Base-by-base conservation (phyloP, 2,888 invertebrate species). In the Arge pagana region DNA sequence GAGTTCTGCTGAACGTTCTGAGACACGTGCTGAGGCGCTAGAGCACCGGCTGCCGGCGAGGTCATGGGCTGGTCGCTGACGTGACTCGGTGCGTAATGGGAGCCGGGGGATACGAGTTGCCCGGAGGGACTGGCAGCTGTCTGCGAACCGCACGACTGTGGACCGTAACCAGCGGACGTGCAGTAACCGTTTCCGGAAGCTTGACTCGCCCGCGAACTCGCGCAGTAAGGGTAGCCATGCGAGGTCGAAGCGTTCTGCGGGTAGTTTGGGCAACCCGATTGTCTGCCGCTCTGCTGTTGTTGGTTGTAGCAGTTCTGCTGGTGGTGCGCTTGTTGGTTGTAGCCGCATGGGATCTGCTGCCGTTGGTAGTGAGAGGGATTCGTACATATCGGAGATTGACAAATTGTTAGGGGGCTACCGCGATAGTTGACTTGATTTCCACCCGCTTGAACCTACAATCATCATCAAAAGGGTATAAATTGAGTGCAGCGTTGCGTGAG, bases 371-470 rank as follows among this genome's bases (percentile, higher is more conserved):
- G 76, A 39, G 70, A 56, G 5, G 67, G 69, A 56, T 75, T 76
- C 26, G 70, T 72, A 52, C 75, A 75, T 23, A 75, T 70, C 6
- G 76, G 76, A 0, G 76, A 76, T 21, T 71, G 74, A 23, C 76
- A 74, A 18, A 71, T 65, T 0, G 74, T 74, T 4, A 76, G 48
- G 3, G 76, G 74, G 58, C 75, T 77, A 21, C 68, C 61, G 1
- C 76, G 71, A 48, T 68, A 77, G 50, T 55, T 68, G 43, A 70
- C 56, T 57, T 72, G 68, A 52, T 63, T 63, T 18, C 69, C 68
- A 28, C 69, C 71, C 0, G 72, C 71, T 51, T 74, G 75, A 21
- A 75, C 72, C 65, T 72, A 51, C 8, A 58, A 59, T 43, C 53
- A 10, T 13, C 33, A 50, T 24, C 40, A 6, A 30, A 39, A 53